Percentiles rank a stretch among this genome's conserved stretches.
Conservation (phyloP, 1,140 invertebrate species). For the Caenorhabditis inopinata region DNA sequence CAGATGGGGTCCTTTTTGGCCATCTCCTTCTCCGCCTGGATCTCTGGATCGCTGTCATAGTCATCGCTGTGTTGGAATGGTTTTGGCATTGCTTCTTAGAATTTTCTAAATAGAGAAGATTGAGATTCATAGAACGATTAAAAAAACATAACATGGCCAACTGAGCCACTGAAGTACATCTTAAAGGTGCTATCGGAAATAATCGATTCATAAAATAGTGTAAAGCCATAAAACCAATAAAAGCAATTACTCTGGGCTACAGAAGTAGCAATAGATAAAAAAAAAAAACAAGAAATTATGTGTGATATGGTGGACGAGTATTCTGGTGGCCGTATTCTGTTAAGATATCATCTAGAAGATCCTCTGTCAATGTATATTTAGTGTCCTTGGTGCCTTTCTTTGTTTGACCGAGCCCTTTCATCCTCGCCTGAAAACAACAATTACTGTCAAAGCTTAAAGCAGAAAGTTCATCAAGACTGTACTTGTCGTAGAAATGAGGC, state of each 20-base stretch:
- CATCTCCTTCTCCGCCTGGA: constrained; percentile 15
- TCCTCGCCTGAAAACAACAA: constrained; percentile 46
- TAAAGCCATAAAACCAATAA: too few species aligned
- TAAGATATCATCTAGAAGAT: constrained; percentile 43
- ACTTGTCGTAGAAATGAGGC: too few species aligned
- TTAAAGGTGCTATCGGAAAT: too few species aligned
- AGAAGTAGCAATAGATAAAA: too few species aligned
- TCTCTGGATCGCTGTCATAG: constrained; percentile 8
- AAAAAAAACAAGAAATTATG: not conserved
- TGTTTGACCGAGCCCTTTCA: constrained; percentile 46
- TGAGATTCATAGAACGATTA: not conserved
- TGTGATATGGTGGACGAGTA: constrained; percentile 45
- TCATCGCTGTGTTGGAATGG: not conserved
- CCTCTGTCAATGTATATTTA: constrained; percentile 40
- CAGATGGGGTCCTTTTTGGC: constrained; percentile 1
- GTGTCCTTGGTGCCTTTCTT: constrained; percentile 48
- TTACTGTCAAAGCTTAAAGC: too few species aligned
- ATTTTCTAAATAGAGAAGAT: not conserved
- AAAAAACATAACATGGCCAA: not conserved
- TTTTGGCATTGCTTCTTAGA: not conserved
- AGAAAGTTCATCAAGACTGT: too few species aligned
- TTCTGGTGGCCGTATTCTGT: constrained; percentile 48
- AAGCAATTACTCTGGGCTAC: too few species aligned
- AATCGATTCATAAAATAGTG: too few species aligned
- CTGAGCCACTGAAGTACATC: not conserved